Conservation (phyloP, 2,888 invertebrate genomes). For the Pristionchus maxplancki region DNA sequence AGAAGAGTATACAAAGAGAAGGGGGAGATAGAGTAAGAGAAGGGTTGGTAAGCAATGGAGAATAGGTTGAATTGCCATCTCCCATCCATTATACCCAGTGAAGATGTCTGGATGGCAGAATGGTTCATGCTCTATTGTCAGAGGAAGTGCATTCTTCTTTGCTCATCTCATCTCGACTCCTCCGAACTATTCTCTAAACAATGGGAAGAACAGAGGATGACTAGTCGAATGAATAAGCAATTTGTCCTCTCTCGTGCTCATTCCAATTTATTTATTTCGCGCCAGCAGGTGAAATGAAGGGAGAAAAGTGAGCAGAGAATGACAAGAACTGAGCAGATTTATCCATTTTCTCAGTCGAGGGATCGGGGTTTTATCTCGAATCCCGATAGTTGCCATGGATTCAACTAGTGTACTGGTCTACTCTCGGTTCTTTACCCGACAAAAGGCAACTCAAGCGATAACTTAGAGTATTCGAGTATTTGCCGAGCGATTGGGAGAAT, state of each 20-base stretch:
- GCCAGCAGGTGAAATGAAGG: neutral
- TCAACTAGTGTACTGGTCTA: neutral
- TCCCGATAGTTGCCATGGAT: constrained; percentile 5
- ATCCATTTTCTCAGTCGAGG: neutral
- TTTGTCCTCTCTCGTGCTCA: neutral
- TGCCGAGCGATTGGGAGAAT: neutral
- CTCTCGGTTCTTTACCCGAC: neutral
- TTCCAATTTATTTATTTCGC: constrained; percentile 28
- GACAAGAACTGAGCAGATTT: neutral
- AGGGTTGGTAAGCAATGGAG: neutral
- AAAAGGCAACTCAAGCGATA: neutral
- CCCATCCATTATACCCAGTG: neutral
- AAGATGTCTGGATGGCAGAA: neutral
- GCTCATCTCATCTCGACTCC: neutral
- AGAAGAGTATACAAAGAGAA: constrained; percentile 23
- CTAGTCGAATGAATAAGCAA: constrained; percentile 15
- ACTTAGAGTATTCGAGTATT: neutral
- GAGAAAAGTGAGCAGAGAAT: neutral
- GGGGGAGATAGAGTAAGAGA: neutral
- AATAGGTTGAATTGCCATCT: neutral
- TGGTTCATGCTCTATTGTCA: neutral
- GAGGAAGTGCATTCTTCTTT: neutral
- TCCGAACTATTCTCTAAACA: neutral
- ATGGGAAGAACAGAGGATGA: neutral
- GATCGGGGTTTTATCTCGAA: neutral